Percentiles rank a stretch among this genome's conserved stretches.
phyloP scores from a whole-genome alignment of 35 echinoderm and acorn worm species.

The Amphiura filiformis region DNA sequence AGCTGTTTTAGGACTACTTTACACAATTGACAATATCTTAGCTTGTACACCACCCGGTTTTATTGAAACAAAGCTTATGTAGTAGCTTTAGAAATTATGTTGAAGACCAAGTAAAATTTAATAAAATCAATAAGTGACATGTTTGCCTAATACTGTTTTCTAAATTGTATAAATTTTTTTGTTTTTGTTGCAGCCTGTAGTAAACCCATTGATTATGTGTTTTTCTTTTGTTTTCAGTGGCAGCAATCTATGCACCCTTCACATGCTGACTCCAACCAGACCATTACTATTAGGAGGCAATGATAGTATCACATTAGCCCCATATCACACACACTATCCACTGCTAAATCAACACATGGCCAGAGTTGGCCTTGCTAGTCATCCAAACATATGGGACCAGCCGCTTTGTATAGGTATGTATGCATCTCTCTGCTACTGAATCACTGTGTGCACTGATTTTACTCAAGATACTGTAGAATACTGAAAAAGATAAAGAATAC shows the following conservation, averaged over 20 bases:
- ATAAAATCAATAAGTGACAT: no score
- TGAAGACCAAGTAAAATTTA: no score
- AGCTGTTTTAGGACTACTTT: no score
- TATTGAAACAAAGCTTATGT: no score
- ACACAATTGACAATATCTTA: no score
- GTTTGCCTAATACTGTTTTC: no score
- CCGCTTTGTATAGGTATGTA: constrained; percentile 93
- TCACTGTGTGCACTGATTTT: neutral
- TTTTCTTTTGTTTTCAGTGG: constrained; percentile 56
- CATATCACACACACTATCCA: constrained; percentile 88
- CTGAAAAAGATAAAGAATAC: neutral
- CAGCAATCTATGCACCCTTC: constrained; percentile 83
- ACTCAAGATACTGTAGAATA: neutral
- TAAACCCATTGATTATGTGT: no score
- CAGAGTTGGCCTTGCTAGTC: constrained; percentile 42
- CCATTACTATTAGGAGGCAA: constrained; percentile 92
- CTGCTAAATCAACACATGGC: constrained; percentile 83
- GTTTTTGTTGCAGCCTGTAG: no score
- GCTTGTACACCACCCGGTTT: no score
- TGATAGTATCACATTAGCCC: constrained; percentile 86
- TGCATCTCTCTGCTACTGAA: neutral
- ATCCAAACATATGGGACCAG: constrained; percentile 78
- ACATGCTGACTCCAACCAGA: constrained; percentile 82
- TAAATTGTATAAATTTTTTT: no score
- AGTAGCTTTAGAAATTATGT: no score